These are phyloP conservation scores for Manis javanica DNA, from an alignment of 2,797 vertebrate species.

Conservation along the genomic window DNA sequence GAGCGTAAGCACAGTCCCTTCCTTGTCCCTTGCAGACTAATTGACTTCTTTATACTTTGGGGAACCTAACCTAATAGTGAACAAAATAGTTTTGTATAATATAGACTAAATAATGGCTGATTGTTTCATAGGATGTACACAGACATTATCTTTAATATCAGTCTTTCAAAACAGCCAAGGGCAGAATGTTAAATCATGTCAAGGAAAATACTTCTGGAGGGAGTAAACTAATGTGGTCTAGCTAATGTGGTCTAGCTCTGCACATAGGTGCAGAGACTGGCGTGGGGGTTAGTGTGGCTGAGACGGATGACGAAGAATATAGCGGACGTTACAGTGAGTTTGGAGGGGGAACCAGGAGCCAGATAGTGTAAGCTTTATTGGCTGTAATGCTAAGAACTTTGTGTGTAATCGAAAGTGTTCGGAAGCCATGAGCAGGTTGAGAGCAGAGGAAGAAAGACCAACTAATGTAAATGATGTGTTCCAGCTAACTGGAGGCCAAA, in stretches of 20 bases:
- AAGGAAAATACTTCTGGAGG: slow-evolving; percentile 2
- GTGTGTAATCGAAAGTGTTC: slow-evolving; percentile 38
- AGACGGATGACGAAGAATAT: background rate
- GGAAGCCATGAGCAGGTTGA: slow-evolving; percentile 44
- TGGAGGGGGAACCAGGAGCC: background rate
- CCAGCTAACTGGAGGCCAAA: background rate
- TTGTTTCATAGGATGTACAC: slow-evolving; percentile 1
- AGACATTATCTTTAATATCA: slow-evolving; percentile 38
- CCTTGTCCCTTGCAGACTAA: background rate
- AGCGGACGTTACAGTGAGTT: background rate
- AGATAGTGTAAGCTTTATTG: background rate
- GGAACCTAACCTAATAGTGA: background rate
- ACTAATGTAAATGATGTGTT: slow-evolving; percentile 17
- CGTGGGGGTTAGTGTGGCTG: background rate
- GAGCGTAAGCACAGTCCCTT: background rate
- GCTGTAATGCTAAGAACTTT: background rate
- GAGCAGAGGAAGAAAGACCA: background rate
- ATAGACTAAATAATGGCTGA: slow-evolving; percentile 2
- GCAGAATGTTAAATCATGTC: background rate
- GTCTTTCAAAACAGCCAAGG: background rate
- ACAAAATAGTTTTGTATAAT: background rate
- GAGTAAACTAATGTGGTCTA: background rate
- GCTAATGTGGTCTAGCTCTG: background rate
- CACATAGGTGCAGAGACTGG: background rate
- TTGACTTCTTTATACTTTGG: background rate